These are phyloP conservation scores for Drosophila recens DNA, from an alignment of 2,888 invertebrate genomes.

Conservation along the genomic window DNA sequence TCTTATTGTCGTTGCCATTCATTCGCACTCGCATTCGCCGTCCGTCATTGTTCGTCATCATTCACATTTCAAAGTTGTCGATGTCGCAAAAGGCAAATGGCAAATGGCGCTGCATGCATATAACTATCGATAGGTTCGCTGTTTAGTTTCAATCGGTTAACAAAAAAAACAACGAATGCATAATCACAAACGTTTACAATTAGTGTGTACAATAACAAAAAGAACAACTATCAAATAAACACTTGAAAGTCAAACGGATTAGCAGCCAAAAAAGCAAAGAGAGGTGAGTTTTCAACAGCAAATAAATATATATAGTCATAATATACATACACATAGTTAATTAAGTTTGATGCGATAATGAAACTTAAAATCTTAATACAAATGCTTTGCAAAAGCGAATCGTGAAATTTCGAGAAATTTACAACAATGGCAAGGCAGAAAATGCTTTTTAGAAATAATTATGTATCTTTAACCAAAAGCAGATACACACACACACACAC, in stretches of 20 bases:
- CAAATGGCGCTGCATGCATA: conserved; percentile 72
- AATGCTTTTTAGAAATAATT: conserved; percentile 84
- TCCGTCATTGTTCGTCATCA: conserved; percentile 72
- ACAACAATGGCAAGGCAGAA: conserved; percentile 84
- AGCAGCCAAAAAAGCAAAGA: conserved; percentile 37
- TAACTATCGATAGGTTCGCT: conserved; percentile 69
- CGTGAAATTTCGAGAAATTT: conserved; percentile 82
- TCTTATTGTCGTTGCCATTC: conserved; percentile 29
- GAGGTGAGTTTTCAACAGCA: conserved; percentile 44
- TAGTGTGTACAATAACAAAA: conserved; percentile 1
- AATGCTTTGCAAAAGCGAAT: conserved; percentile 43
- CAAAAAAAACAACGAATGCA: conserved; percentile 30
- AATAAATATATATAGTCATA: conserved; percentile 19
- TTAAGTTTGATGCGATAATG: conserved; percentile 51
- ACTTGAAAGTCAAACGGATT: conserved; percentile 47
- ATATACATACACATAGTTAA: conserved; percentile 23
- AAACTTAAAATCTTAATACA: conserved; percentile 40
- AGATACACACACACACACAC: conserved; percentile 53
- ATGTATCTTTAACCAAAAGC: conserved; percentile 82
- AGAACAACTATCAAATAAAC: conserved; percentile 26
- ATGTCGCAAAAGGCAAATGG: conserved; percentile 64
- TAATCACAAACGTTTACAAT: conserved; percentile 41
- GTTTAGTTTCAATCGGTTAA: conserved; percentile 38
- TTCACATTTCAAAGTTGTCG: conserved; percentile 66
- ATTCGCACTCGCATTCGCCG: conserved; percentile 60